Evolutionary conservation across 2,888 invertebrate species (phyloP), one percentile per base, ranked within the genome.

Genomic region (Drosophila mettleri): DNA sequence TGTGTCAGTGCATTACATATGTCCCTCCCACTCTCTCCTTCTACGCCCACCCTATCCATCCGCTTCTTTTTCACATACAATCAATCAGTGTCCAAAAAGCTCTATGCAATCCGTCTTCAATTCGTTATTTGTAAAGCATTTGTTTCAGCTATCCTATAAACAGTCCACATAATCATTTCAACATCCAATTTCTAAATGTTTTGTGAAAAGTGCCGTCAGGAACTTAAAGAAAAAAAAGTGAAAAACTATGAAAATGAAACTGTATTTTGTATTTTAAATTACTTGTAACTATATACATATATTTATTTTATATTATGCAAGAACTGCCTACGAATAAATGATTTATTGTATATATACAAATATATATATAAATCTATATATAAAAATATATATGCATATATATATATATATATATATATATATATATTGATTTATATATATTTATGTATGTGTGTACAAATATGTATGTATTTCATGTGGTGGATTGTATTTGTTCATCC

Each of bases 231-330:
- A 63, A 49, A 53, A 46, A 46, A 61, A 57, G 48, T 57, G 20
- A 49, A 58, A 65, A 73, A 80, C 86, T 86, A 85, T 86, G 63
- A 80, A 87, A 79, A 75, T 70, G 80, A 84, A 86, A 86, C 82
- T 87, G 87, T 83, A 85, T 88, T 86, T 88, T 85, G 84, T 86
- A 84, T 86, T 80, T 86, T 81, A 81, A 84, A 86, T 88, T 87
- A 86, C 85, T 86, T 85, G 87, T 88, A 88, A 85, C 84, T 88
- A 74, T 85, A 88, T 86, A 88, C 87, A 84, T 70, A 72, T 88
- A 88, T 85, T 85, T 85, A 85, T 84, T 86, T 88, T 85, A 88
- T 86, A 88, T 84, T 86, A 81, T 87, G 89, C 87, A 88, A 86
- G 85, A 86, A 88, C 85, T 86, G 85, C 85, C 85, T 86, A 88